Evolutionary conservation across 2,113 vertebrate species (phyloP).

Genomic region (Cathartes aura): DNA sequence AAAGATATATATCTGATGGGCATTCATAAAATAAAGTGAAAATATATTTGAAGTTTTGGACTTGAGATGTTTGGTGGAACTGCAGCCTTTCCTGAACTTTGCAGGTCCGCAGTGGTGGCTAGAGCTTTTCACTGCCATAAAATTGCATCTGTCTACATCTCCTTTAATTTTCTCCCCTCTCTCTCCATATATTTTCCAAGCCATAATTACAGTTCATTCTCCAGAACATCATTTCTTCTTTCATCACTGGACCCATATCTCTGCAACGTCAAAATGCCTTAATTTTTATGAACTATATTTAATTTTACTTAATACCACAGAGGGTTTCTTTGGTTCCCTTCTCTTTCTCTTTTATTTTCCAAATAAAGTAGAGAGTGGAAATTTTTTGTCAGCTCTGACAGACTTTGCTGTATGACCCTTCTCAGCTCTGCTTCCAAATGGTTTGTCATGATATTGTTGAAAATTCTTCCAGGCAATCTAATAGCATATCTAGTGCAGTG

Average conservation of each 20-base stretch:
- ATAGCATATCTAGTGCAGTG: neutral
- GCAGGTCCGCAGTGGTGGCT: neutral
- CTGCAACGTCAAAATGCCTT: conserved; percentile 65
- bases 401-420: conserved; percentile 31
- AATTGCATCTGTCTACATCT: neutral
- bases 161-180: neutral
- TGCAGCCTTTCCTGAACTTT: neutral
- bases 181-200: neutral
- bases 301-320: conserved; percentile 21
- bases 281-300: conserved; percentile 65
- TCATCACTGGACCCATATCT: neutral
- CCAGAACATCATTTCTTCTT: conserved; percentile 12
- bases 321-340: conserved; percentile 24
- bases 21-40: conserved; percentile 65
- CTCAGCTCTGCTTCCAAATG: conserved; percentile 28
- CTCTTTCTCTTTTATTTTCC: conserved; percentile 27
- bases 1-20: conserved; percentile 44
- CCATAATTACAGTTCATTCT: conserved; percentile 31
- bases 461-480: neutral
- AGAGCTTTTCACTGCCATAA: neutral
- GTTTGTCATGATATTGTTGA: conserved; percentile 20
- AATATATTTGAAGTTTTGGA: conserved; percentile 49
- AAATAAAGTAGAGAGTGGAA: conserved; percentile 21
- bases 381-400: conserved; percentile 26
- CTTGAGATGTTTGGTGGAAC: conserved; percentile 1